Evolutionary conservation across 2,888 invertebrate species (phyloP).

Genomic region (Nomada fucata): DNA sequence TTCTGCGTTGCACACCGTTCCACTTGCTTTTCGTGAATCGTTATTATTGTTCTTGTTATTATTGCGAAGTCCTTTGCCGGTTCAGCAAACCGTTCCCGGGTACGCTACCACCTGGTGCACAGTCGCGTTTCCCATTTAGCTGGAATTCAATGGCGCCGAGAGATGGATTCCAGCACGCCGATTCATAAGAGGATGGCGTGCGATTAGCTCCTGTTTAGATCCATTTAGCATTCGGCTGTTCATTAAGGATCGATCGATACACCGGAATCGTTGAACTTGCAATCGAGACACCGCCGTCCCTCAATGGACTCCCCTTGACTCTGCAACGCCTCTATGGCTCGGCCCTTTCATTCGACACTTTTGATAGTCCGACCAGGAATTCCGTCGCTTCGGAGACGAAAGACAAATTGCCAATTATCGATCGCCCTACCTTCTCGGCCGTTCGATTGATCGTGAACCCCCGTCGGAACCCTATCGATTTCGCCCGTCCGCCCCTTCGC

Average conservation of each 20-base stretch:
- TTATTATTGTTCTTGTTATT: not conserved
- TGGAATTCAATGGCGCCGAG: slow-evolving; percentile 56
- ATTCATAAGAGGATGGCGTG: slow-evolving; percentile 48
- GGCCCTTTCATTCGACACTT: slow-evolving; percentile 54
- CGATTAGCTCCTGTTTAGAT: slow-evolving; percentile 71
- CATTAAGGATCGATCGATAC: slow-evolving; percentile 64
- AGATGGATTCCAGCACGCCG: slow-evolving; percentile 50
- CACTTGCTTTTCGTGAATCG: not conserved
- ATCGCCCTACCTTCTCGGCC: slow-evolving; percentile 25
- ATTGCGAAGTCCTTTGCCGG: too few species aligned
- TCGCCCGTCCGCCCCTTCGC: not conserved
- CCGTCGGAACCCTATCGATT: slow-evolving; percentile 21
- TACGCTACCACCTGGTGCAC: not conserved
- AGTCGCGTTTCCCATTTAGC: slow-evolving; percentile 44
- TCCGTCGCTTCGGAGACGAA: slow-evolving; percentile 51
- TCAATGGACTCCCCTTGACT: slow-evolving; percentile 37
- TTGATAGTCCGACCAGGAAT: slow-evolving; percentile 48
- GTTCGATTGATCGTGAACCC: not conserved
- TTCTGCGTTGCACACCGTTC: too few species aligned
- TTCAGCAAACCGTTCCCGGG: slow-evolving; percentile 8
- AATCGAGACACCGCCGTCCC: slow-evolving; percentile 54
- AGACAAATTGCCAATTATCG: slow-evolving; percentile 54
- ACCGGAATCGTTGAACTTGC: slow-evolving; percentile 62
- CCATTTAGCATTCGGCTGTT: slow-evolving; percentile 65
- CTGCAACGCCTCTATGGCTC: slow-evolving; percentile 56